Evolutionary conservation across 1,140 invertebrate species (phyloP), one percentile per base, ranked within the genome.

Genomic region (Littorina saxatilis): DNA sequence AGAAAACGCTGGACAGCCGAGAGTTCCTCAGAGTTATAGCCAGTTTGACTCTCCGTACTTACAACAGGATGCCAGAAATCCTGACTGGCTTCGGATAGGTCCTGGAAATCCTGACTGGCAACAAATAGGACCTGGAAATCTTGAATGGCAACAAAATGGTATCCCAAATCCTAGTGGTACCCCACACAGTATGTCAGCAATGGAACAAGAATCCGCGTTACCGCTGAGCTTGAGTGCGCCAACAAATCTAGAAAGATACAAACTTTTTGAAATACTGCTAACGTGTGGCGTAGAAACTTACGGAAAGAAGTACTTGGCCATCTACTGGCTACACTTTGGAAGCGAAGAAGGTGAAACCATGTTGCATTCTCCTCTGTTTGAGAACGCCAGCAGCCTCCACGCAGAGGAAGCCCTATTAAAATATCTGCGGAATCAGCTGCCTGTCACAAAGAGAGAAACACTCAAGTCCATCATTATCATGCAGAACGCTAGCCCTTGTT

Each of bases 401-500:
- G 70, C 70, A 1, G 70, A 73, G 43, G 70, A 50, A 0, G 0
- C 27, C 20, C 70, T 73, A 4, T 2, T 73, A 43, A 43, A 47
- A 9, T 43, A 73, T n/a, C 40, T 73, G 43, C 5, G 2, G 3
- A 39, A 2, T 11, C 70, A 50, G 70, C 70, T 73, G 39, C 17
- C n/a, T 50, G 70, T 50, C 40, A 37, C 50, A 39, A 11, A 73
- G 2, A 47, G 29, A 52, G 70, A 73, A 4, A 73, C 27, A 39
- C 70, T 73, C 40, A 15, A 50, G 40, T 73, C 70, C 5, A 23
- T 73, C 29, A 50, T 9, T n/a, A 73, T 73, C 29, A 50, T 73
- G 70, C 70, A 73, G 43, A 73, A 73, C 43, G 23, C 70, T 29
- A 73, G 70, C 50, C 70, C 70, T 29, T 73, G 70, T 35, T 47